Conservation (phyloP, 2,888 invertebrate species). For the Drosophila cognata region DNA sequence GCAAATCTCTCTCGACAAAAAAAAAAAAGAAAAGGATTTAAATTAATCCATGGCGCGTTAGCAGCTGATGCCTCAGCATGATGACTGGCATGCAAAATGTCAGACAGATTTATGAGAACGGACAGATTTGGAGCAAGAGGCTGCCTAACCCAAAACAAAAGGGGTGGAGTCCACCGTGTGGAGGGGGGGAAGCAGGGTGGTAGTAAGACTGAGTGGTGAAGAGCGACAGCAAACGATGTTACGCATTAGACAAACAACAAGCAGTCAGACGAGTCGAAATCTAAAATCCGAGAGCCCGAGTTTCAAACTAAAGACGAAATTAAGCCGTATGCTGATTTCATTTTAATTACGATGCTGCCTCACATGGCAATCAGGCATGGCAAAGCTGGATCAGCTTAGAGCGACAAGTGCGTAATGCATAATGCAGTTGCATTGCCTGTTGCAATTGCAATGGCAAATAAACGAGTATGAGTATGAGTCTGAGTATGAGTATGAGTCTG, state of each 20-base stretch:
- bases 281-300: constrained; percentile 43
- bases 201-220: not conserved
- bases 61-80: constrained; percentile 61
- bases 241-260: constrained; percentile 80
- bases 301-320: constrained; percentile 64
- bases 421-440: constrained; percentile 7
- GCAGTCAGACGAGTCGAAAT: constrained; percentile 62
- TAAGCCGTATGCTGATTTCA: constrained; percentile 81
- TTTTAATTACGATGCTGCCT: constrained; percentile 75
- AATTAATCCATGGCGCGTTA: constrained; percentile 70
- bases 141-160: constrained; percentile 24
- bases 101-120: constrained; percentile 75
- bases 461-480: constrained; percentile 36
- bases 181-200: not conserved
- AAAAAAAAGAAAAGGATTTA: constrained; percentile 51
- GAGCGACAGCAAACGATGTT: constrained; percentile 68
- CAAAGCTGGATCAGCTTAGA: constrained; percentile 81
- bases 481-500: constrained; percentile 27
- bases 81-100: constrained; percentile 81
- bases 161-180: not conserved
- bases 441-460: constrained; percentile 29
- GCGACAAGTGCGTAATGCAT: constrained; percentile 80
- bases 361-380: constrained; percentile 76
- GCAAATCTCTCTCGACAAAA: constrained; percentile 21
- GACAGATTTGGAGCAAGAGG: constrained; percentile 79